A percentile compares a stretch with the other conserved stretches of the same genome.
phyloP scores from a whole-genome alignment of 2,113 vertebrate genomes.

The Tragelaphus scriptus region DNA sequence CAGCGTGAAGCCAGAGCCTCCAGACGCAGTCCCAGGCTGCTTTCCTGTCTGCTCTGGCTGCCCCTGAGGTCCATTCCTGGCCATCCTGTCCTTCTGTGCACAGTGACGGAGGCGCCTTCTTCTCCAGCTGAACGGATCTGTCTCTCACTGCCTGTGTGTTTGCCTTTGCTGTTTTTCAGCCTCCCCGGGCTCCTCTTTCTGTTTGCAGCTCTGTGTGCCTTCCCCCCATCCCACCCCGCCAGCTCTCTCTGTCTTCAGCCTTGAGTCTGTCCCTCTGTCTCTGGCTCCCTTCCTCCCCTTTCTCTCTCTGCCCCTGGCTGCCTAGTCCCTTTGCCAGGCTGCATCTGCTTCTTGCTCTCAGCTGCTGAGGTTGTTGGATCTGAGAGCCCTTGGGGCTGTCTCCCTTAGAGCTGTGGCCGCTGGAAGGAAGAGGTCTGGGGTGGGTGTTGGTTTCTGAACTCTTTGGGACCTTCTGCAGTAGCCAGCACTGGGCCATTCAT shows the following conservation, averaged over 20 bases:
- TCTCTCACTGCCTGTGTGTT: too few relatives aligned
- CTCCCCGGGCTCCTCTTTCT: neutral
- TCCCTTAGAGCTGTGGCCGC: neutral
- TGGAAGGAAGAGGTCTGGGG: neutral
- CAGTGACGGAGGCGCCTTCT: neutral
- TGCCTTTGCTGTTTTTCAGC: neutral
- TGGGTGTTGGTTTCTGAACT: neutral
- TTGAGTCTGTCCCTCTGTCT: neutral
- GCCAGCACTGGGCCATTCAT: neutral
- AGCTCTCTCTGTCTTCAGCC: neutral
- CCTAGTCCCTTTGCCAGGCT: neutral
- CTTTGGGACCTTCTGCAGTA: neutral
- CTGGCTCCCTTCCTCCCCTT: neutral
- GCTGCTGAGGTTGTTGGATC: neutral
- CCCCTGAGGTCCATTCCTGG: too few relatives aligned
- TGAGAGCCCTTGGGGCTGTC: neutral
- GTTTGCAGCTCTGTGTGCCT: neutral
- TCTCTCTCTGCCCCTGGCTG: neutral
- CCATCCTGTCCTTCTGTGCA: neutral
- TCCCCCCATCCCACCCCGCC: accelerated
- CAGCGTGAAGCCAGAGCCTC: neutral
- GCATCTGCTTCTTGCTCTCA: neutral
- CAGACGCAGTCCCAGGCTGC: neutral
- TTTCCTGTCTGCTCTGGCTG: neutral
- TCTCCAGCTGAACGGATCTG: neutral